Percentiles rank a stretch among this genome's conserved stretches.
These are phyloP conservation scores for Rhabdomys dilectus DNA, from an alignment of 2,113 vertebrate species.

Conservation along the genomic window DNA sequence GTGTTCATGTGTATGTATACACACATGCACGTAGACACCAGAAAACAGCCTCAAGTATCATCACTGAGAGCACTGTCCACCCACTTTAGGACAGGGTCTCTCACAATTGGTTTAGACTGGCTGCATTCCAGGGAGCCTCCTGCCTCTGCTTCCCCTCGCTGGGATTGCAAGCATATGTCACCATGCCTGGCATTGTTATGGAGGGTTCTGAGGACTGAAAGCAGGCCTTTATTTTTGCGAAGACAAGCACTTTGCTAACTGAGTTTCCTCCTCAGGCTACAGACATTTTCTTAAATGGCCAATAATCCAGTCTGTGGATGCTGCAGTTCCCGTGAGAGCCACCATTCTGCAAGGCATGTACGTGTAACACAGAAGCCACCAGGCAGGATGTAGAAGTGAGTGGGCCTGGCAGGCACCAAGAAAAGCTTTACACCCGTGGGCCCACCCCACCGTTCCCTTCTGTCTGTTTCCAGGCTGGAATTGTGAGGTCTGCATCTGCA, in stretches of 20 bases:
- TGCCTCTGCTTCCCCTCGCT: too few relatives aligned
- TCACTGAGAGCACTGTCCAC: too few relatives aligned
- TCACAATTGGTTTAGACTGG: neutral
- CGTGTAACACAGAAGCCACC: neutral
- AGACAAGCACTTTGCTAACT: too few relatives aligned
- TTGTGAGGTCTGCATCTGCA: neutral
- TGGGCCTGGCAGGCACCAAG: accelerated
- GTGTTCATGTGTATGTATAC: neutral
- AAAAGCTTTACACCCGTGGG: neutral
- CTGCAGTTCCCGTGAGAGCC: neutral
- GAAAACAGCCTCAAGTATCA: neutral
- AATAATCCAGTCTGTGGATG: neutral
- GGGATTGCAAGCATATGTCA: neutral
- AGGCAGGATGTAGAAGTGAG: neutral
- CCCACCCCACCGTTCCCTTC: neutral
- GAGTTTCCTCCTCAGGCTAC: neutral
- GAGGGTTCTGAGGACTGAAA: neutral
- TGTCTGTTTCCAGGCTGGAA: neutral
- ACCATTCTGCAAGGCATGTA: too few relatives aligned
- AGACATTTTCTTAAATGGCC: neutral
- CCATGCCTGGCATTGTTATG: neutral
- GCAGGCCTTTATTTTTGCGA: neutral
- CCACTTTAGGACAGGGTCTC: neutral
- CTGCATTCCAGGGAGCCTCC: neutral
- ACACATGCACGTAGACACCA: neutral